These are phyloP conservation scores for Trichomalopsis sarcophagae DNA, from an alignment of 1,140 invertebrate genomes.

Conservation along the genomic window DNA sequence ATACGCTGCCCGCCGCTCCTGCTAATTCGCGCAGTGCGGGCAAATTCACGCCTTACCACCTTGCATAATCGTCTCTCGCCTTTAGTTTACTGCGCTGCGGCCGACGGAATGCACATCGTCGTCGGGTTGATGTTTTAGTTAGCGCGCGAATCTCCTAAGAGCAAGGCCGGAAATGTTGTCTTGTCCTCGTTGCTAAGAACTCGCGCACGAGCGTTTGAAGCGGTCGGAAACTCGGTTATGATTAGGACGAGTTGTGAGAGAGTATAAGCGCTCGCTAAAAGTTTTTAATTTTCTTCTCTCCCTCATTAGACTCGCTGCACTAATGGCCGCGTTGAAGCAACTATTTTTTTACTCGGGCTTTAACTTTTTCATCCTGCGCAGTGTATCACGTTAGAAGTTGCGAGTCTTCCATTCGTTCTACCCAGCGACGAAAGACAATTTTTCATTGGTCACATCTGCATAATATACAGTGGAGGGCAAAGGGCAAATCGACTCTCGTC, in stretches of 20 bases:
- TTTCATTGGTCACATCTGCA: background rate
- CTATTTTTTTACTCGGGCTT: too few species aligned
- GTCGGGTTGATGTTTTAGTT: background rate
- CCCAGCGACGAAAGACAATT: too few species aligned
- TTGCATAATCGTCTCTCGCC: background rate
- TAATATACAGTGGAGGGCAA: background rate
- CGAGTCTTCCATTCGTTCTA: too few species aligned
- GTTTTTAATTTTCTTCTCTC: too few species aligned
- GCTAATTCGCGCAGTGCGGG: background rate
- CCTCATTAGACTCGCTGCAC: too few species aligned
- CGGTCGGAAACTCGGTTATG: too few species aligned
- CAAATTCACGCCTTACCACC: background rate
- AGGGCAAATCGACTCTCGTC: conserved; percentile 31
- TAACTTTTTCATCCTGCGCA: too few species aligned
- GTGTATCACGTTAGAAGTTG: too few species aligned
- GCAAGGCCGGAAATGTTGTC: background rate
- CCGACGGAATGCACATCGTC: background rate
- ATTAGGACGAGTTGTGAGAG: too few species aligned
- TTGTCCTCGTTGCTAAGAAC: background rate
- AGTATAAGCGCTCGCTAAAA: too few species aligned
- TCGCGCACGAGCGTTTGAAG: background rate
- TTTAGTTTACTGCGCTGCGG: background rate
- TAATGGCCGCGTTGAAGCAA: too few species aligned
- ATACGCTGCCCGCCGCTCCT: background rate
- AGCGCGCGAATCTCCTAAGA: background rate